These are phyloP conservation scores for Paedocypris sp. DNA, from an alignment of 2,113 vertebrate genomes.

Conservation along the genomic window DNA sequence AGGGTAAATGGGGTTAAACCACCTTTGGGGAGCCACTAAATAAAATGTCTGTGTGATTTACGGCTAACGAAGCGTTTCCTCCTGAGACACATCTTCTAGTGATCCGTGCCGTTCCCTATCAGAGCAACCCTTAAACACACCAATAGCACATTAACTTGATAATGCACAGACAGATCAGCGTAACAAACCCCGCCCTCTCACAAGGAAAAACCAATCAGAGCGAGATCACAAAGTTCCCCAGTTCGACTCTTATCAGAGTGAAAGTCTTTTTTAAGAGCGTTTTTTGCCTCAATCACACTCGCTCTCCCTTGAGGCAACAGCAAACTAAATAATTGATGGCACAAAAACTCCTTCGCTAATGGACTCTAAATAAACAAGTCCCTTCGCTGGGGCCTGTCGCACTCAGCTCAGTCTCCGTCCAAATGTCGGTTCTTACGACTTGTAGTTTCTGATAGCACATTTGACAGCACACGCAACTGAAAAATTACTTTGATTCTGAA, in stretches of 20 bases:
- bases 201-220: background rate
- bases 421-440: too few species aligned
- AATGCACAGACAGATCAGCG: too few species aligned
- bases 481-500: too few species aligned
- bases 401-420: background rate
- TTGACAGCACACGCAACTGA: too few species aligned
- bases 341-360: conserved; percentile 60
- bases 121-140: background rate
- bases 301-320: conserved; percentile 47
- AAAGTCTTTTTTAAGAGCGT: conserved; percentile 5
- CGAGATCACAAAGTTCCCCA: background rate
- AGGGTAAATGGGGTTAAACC: conserved; percentile 8
- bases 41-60: conserved; percentile 12
- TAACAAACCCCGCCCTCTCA: background rate
- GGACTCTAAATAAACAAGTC: conserved; percentile 63
- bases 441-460: too few species aligned
- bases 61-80: background rate
- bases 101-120: background rate
- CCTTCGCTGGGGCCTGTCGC: conserved; percentile 2
- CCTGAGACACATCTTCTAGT: background rate
- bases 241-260: background rate
- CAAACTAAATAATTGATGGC: conserved; percentile 65
- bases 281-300: conserved; percentile 23
- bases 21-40: conserved; percentile 4
- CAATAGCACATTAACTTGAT: background rate